phyloP scores from a whole-genome alignment of 2,888 invertebrate genomes.

The Osmoderma eremita region DNA sequence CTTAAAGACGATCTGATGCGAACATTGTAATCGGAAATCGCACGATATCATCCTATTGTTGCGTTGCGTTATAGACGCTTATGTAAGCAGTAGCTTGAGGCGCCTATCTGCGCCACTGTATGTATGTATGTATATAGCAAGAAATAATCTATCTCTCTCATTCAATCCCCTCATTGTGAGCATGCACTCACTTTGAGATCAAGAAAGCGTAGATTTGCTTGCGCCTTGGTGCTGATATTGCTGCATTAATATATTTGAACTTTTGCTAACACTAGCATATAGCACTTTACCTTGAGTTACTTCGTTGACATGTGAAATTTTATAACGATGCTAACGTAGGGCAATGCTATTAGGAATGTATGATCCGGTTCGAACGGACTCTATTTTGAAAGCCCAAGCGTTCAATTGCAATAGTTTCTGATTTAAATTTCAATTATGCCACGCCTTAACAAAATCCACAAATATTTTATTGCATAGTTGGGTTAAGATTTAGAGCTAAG shows the following conservation, averaged over 20 bases:
- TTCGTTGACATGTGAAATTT: constrained; percentile 23
- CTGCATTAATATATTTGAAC: constrained; percentile 26
- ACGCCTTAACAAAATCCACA: too few species aligned
- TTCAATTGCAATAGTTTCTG: too few species aligned
- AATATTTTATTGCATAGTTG: too few species aligned
- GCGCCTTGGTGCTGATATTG: not conserved
- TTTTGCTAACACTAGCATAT: constrained; percentile 20
- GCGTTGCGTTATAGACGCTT: not conserved
- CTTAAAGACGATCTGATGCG: constrained; percentile 32
- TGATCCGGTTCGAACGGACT: too few species aligned
- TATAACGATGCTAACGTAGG: constrained; percentile 3
- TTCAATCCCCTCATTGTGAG: constrained; percentile 1
- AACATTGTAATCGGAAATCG: constrained; percentile 28
- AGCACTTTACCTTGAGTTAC: too few species aligned
- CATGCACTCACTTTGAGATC: constrained; percentile 10
- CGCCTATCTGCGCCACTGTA: not conserved
- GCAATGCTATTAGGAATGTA: not conserved
- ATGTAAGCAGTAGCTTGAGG: not conserved
- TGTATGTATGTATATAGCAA: not conserved
- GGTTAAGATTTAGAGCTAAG: too few species aligned
- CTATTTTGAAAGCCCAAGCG: too few species aligned
- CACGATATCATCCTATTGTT: constrained; percentile 16
- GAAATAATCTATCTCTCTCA: constrained; percentile 13
- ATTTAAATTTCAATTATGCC: too few species aligned
- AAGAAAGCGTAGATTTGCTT: constrained; percentile 4